Conservation (phyloP, 2,113 vertebrate genomes). For the Paratilapia polleni region DNA sequence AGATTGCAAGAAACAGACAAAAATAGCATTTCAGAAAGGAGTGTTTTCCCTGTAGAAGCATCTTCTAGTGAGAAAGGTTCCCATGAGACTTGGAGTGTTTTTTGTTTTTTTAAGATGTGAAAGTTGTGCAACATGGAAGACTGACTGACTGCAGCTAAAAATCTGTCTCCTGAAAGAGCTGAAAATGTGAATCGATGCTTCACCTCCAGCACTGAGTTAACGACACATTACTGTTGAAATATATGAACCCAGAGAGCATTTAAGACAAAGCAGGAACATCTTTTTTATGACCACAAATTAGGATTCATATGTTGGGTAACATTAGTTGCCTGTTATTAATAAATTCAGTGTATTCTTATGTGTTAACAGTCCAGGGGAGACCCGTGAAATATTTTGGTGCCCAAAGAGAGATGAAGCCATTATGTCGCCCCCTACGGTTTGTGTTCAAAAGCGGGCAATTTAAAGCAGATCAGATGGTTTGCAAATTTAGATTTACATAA, state of each 20-base stretch:
- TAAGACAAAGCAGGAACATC: neutral
- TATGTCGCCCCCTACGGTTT: slow-evolving; percentile 33
- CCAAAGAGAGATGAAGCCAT: neutral
- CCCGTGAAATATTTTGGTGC: neutral
- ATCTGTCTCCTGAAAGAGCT: neutral
- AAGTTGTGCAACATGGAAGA: slow-evolving; percentile 20
- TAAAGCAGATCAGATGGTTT: slow-evolving; percentile 39
- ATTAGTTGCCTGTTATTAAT: neutral
- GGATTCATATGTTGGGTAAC: neutral
- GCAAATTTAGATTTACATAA: slow-evolving; percentile 27
- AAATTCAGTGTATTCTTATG: neutral
- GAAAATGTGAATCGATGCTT: slow-evolving; percentile 5
- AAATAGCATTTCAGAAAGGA: slow-evolving; percentile 22
- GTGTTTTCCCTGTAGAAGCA: slow-evolving; percentile 17
- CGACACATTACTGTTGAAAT: neutral
- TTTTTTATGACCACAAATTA: neutral
- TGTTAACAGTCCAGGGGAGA: neutral
- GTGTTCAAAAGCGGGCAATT: slow-evolving; percentile 37
- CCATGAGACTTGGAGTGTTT: slow-evolving; percentile 4
- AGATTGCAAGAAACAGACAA: neutral
- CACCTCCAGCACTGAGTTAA: neutral
- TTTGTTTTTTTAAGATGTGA: slow-evolving; percentile 17
- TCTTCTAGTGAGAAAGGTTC: slow-evolving; percentile 21
- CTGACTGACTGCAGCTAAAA: slow-evolving; percentile 7
- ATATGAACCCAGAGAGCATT: slow-evolving; percentile 26